A percentile compares a stretch with the other conserved stretches of the same genome.
Evolutionary conservation across 2,113 vertebrate species (phyloP).

Genomic region (Ochotona curzoniae): DNA sequence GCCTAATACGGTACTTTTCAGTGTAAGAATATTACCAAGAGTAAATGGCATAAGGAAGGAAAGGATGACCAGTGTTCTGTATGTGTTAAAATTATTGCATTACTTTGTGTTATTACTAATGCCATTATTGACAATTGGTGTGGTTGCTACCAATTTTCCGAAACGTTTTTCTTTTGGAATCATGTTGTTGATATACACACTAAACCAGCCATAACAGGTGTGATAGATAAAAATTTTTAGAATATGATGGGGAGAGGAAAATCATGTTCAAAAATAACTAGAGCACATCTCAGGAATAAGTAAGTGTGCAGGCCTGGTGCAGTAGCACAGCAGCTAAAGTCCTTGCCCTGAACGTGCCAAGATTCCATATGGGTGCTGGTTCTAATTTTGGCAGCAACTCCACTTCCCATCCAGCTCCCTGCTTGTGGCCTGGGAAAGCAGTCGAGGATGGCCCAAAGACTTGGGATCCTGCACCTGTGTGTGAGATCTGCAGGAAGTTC

Average conservation of each 20-base stretch:
- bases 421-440: neutral
- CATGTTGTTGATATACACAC: neutral
- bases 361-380: no score
- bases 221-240: neutral
- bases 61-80: neutral
- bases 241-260: neutral
- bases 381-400: no score
- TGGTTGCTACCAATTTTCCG: neutral
- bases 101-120: neutral
- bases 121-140: slow-evolving; percentile 4
- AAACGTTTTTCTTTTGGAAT: slow-evolving; percentile 2
- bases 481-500: no score
- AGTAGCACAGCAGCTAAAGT: no score
- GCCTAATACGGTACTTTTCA: neutral
- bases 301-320: neutral
- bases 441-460: no score
- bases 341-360: no score
- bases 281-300: slow-evolving; percentile 44
- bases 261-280: slow-evolving; percentile 16
- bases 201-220: neutral
- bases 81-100: neutral
- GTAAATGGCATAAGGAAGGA: neutral
- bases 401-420: neutral
- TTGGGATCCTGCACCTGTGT: no score
- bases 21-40: neutral